Evolutionary conservation across 30 jellyfish, hydroid and myxozoan species (phyloP), one percentile per base, ranked within the genome.

Genomic region (Turritopsis rubra): DNA sequence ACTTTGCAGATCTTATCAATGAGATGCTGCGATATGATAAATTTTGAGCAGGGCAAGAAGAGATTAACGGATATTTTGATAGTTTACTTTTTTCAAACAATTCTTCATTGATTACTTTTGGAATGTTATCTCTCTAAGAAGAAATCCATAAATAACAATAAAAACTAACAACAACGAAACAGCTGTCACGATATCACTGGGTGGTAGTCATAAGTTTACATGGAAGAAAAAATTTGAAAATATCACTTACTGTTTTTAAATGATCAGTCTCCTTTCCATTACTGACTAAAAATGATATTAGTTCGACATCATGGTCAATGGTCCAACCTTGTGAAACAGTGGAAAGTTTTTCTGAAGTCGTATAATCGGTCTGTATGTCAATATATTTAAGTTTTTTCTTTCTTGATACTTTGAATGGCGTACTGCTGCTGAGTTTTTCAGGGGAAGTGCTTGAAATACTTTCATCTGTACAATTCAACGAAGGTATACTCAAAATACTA

Each of bases 1-100:
- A 68, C 54, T 85, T 89, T 20, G 95, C 98, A 53, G 86, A 79
- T 28, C 98, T 90, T 28, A 78, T 75, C 75, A 92, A 85, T 18
- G 73, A 86, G 27, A 87, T 87, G 73, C 90, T 94, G 41, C 98
- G 90, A 27, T 86, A 52, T 7, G 87, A 83, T 19, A 92, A 83
- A 3, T 79, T 80, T 24, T 90, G 79, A 26, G 93, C 91, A 53
- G 92, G 86, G 88, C 30, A 82, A 87, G 88, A 52, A 82, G 95
- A 81, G 13, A 92, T 83, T 19, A 54, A 77, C 17, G 96, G 90
- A 85, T 80, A 92, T 30, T 85, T 91, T 3, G 75, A 17, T 19
- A 85, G 75, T 29, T 65, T 86, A 13, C 72, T 52, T 83, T 65
- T 82, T 52, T 89, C 72, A 72, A 92, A 92, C 84, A 88, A 29